Evolutionary conservation across 2,113 vertebrate species (phyloP).

Genomic region (Stigmatopora nigra): DNA sequence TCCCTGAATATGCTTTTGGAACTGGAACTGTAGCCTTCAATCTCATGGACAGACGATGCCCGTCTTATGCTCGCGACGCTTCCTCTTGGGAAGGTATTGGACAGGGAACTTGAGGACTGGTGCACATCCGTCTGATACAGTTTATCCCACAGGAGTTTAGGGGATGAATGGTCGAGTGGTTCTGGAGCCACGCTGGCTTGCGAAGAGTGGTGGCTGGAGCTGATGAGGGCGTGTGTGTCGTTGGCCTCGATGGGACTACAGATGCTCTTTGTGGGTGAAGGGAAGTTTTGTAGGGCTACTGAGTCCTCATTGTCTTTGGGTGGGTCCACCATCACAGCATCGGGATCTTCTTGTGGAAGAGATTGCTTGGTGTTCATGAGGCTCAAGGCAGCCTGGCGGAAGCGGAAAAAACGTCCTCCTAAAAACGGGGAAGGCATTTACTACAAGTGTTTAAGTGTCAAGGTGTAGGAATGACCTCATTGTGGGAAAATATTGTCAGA

Average conservation of each 20-base stretch:
- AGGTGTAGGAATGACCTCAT: neutral
- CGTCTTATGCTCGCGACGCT: slow-evolving; percentile 88
- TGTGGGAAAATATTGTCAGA: too few species aligned
- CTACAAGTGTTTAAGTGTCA: neutral
- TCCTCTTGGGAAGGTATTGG: slow-evolving; percentile 84
- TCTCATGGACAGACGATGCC: slow-evolving; percentile 93
- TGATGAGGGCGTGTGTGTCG: slow-evolving; percentile 89
- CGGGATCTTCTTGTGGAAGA: slow-evolving; percentile 93
- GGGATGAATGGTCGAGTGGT: slow-evolving; percentile 90
- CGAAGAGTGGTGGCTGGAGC: slow-evolving; percentile 82
- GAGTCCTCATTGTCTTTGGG: slow-evolving; percentile 85
- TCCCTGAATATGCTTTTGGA: slow-evolving; percentile 84
- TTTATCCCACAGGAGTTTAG: slow-evolving; percentile 83
- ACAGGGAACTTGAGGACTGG: slow-evolving; percentile 79
- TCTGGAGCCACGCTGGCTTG: slow-evolving; percentile 77
- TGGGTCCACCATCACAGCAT: slow-evolving; percentile 87
- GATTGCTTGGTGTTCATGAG: slow-evolving; percentile 88
- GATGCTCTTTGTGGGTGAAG: slow-evolving; percentile 86
- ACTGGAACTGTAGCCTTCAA: slow-evolving; percentile 84
- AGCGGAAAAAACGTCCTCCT: slow-evolving; percentile 85
- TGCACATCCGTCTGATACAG: slow-evolving; percentile 79
- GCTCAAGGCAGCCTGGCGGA: slow-evolving; percentile 84
- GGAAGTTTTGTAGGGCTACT: slow-evolving; percentile 85
- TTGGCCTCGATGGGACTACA: slow-evolving; percentile 85
- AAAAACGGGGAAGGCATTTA: slow-evolving; percentile 4